Evolutionary conservation across 1,140 invertebrate genomes (phyloP).

Genomic region (Chelonus insularis): DNA sequence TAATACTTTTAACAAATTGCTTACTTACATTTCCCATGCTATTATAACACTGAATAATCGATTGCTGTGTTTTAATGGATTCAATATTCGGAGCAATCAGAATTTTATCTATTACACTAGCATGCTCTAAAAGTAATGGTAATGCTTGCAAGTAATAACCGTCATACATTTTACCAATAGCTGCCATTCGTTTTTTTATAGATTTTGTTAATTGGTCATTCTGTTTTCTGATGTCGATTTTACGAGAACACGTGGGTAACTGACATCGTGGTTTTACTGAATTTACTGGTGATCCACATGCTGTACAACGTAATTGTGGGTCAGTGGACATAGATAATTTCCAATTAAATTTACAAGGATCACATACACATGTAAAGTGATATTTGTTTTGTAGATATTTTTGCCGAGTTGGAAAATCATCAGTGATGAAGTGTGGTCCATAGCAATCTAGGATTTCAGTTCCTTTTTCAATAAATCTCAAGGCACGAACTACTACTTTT

Average conservation of each 20-base stretch:
- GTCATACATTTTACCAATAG: conserved; percentile 48
- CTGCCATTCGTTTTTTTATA: conserved; percentile 41
- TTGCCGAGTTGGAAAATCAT: conserved; percentile 47
- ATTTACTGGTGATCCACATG: conserved; percentile 18
- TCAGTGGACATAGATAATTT: conserved; percentile 37
- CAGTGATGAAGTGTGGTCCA: conserved; percentile 62
- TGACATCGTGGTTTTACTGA: conserved; percentile 23
- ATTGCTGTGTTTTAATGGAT: conserved; percentile 54
- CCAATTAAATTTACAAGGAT: conserved; percentile 63
- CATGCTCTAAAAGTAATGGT: conserved; percentile 45
- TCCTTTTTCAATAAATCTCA: conserved; percentile 57
- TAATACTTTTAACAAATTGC: too few relatives aligned
- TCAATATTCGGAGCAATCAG: conserved; percentile 47
- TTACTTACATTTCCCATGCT: conserved; percentile 36
- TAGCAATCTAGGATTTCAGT: conserved; percentile 67
- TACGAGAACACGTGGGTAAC: conserved; percentile 31
- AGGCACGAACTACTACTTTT: conserved; percentile 59
- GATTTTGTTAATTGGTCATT: conserved; percentile 41
- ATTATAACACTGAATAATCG: conserved; percentile 56
- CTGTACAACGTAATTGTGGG: conserved; percentile 38
- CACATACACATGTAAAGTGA: conserved; percentile 63
- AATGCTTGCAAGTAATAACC: conserved; percentile 49
- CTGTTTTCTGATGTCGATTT: conserved; percentile 37
- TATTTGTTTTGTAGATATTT: conserved; percentile 62
- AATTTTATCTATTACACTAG: conserved; percentile 43